Evolutionary conservation across 2,797 vertebrate genomes (phyloP).

Genomic region (Psittacula echo): DNA sequence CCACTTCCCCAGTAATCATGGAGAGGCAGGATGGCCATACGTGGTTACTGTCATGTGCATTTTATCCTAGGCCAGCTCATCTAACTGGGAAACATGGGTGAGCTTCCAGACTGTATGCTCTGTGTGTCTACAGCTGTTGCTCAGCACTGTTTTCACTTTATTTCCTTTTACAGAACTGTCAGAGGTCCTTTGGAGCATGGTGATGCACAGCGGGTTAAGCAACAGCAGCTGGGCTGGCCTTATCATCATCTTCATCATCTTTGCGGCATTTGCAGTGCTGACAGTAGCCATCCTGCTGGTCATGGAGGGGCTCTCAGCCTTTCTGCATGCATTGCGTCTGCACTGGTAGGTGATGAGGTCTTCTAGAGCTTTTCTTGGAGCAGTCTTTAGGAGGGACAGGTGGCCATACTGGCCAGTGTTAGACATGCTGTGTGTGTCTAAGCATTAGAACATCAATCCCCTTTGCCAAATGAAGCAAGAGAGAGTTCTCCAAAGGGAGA

Average conservation of each 20-base stretch:
- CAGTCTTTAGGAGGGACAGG: not conserved
- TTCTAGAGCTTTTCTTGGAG: not conserved
- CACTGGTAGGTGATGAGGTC: conserved; percentile 75
- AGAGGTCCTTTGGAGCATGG: conserved; percentile 87
- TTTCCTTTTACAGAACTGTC: conserved; percentile 76
- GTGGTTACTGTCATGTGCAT: not conserved
- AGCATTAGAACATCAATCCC: not conserved
- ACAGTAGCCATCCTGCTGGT: conserved; percentile 81
- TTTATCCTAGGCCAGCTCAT: not conserved
- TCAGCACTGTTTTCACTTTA: not conserved
- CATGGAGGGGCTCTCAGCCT: conserved; percentile 86
- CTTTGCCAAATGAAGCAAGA: not conserved
- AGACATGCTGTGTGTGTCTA: not conserved
- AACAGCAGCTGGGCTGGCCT: conserved; percentile 70
- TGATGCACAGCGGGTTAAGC: conserved; percentile 72
- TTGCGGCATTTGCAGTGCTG: conserved; percentile 76
- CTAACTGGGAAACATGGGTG: not conserved
- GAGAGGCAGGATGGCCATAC: not conserved
- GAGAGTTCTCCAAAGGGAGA: not conserved
- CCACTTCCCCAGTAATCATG: not conserved
- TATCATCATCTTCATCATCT: conserved; percentile 75
- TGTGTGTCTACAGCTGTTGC: not conserved
- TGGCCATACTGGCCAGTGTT: not conserved
- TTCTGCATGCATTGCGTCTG: conserved; percentile 82
- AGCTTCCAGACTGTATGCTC: not conserved